Percentiles rank a stretch among this genome's conserved stretches.
Evolutionary conservation across 2,888 invertebrate genomes (phyloP).

Genomic region (Cephalotes varians): DNA sequence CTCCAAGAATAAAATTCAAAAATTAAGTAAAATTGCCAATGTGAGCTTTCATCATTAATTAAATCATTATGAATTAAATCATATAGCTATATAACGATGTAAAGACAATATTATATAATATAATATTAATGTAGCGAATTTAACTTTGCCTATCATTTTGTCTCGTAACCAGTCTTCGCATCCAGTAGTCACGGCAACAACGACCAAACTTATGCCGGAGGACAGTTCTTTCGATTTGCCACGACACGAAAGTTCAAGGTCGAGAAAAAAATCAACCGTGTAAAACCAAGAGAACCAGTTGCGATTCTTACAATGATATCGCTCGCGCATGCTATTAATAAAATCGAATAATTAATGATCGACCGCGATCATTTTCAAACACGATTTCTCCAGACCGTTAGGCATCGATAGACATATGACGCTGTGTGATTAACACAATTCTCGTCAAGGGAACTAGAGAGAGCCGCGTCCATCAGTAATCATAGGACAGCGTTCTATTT

Average conservation of each 20-base stretch:
- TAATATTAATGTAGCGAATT: not conserved
- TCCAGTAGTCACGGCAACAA: constrained; percentile 82
- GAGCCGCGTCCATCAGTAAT: not conserved
- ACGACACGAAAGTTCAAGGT: constrained; percentile 71
- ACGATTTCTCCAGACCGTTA: constrained; percentile 57
- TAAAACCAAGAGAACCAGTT: constrained; percentile 59
- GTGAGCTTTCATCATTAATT: not conserved
- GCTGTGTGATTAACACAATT: constrained; percentile 65
- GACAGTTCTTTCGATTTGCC: constrained; percentile 60
- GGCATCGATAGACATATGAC: constrained; percentile 55
- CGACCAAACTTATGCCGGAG: constrained; percentile 79
- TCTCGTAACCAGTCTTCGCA: constrained; percentile 41
- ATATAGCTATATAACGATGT: not conserved
- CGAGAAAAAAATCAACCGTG: constrained; percentile 70
- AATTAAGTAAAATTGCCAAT: too few relatives aligned
- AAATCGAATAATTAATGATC: constrained; percentile 71
- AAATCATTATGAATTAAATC: not conserved
- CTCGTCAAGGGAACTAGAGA: not conserved
- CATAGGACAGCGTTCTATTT: not conserved
- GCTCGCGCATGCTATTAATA: constrained; percentile 68
- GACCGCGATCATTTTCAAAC: constrained; percentile 62
- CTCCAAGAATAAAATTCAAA: too few relatives aligned
- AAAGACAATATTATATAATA: too few relatives aligned
- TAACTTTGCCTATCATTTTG: not conserved
- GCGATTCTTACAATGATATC: constrained; percentile 69